Percentiles rank a stretch among this genome's conserved stretches.
Conservation (phyloP, 2,113 vertebrate species). For the Catharus minimus region DNA sequence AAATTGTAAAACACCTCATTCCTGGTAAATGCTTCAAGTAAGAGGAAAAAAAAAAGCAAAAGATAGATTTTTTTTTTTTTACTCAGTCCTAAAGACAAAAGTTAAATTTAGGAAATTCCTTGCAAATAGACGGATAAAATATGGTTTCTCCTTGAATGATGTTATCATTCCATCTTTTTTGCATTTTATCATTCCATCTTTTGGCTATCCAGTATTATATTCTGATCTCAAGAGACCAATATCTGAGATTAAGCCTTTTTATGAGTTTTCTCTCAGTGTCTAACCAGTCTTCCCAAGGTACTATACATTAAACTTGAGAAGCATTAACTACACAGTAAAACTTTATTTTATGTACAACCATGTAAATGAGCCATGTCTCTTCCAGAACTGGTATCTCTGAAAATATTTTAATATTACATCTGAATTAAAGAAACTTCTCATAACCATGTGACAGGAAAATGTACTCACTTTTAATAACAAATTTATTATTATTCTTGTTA, state of each 20-base stretch:
- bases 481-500: background rate
- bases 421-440: background rate
- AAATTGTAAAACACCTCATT: background rate
- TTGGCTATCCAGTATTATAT: background rate
- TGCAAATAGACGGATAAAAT: background rate
- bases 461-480: background rate
- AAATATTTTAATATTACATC: background rate
- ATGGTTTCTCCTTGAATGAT: background rate
- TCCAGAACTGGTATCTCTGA: background rate
- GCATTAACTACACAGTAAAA: background rate
- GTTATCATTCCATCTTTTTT: background rate
- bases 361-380: background rate
- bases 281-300: background rate
- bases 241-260: background rate
- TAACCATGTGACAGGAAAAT: background rate
- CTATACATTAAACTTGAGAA: background rate
- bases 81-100: background rate
- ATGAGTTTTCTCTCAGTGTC: background rate
- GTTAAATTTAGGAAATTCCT: background rate
- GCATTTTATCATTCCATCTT: background rate
- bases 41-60: background rate
- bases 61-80: background rate
- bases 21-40: background rate
- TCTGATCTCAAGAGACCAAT: background rate
- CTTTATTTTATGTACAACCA: background rate